Evolutionary conservation across 2,113 vertebrate genomes (phyloP).

Genomic region (Engraulis encrasicolus): DNA sequence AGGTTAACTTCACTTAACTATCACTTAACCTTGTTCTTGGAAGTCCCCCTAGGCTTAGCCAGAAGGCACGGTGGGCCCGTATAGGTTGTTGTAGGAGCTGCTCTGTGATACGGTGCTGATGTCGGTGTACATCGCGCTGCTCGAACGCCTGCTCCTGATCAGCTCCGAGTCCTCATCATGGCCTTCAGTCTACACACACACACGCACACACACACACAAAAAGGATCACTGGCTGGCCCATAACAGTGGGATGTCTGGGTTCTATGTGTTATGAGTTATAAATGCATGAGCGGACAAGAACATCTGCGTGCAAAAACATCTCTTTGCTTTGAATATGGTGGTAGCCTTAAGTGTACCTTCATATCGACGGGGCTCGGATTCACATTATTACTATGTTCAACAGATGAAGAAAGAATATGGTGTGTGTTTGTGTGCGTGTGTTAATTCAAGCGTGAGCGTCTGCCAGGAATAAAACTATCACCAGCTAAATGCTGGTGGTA

Average conservation of each 20-base stretch:
- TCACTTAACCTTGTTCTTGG: no score
- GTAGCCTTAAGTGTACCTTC: background rate
- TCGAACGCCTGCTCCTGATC: slow-evolving; percentile 84
- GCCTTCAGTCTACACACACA: slow-evolving; percentile 83
- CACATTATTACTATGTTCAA: no score
- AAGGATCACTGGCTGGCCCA: background rate
- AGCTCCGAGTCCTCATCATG: slow-evolving; percentile 91
- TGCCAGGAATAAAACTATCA: no score
- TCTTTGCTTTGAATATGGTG: background rate
- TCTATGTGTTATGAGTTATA: background rate
- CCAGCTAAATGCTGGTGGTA: no score
- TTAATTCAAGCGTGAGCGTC: no score
- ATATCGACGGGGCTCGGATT: no score
- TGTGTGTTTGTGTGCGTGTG: background rate
- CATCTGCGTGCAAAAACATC: background rate
- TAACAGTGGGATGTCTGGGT: background rate
- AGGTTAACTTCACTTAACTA: no score
- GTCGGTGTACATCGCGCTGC: slow-evolving; percentile 88
- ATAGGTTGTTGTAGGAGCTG: background rate
- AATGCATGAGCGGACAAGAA: background rate
- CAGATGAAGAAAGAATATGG: background rate
- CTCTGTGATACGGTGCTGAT: slow-evolving; percentile 67
- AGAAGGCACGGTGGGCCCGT: background rate
- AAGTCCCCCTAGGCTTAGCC: no score
- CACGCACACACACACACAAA: background rate